phyloP scores from a whole-genome alignment of 2,113 vertebrate species.

The Scophthalmus maximus region DNA sequence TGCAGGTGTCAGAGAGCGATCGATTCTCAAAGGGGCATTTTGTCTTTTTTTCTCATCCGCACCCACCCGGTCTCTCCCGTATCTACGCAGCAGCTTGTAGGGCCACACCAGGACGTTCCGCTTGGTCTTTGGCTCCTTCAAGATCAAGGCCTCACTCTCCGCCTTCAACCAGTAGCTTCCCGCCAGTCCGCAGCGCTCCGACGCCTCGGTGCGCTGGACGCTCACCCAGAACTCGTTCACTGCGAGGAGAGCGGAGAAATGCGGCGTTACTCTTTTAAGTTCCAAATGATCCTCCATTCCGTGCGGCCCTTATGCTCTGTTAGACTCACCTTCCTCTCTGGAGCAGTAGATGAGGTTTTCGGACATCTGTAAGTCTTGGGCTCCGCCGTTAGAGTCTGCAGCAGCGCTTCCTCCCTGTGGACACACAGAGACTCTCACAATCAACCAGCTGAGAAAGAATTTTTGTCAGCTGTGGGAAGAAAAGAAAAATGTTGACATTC shows the following conservation, averaged over 20 bases:
- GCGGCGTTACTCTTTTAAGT: too few species aligned
- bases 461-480: too few species aligned
- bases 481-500: too few species aligned
- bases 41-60: background rate
- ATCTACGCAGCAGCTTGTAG: conserved; percentile 94
- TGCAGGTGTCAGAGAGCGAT: background rate
- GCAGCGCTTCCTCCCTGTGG: conserved; percentile 72
- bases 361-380: conserved; percentile 89
- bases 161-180: conserved; percentile 91
- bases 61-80: conserved; percentile 93
- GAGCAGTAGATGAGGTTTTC: conserved; percentile 96
- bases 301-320: background rate
- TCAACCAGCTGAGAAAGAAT: too few species aligned
- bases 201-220: conserved; percentile 91
- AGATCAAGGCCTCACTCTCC: conserved; percentile 83
- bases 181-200: conserved; percentile 88
- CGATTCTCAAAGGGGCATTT: background rate
- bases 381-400: conserved; percentile 69
- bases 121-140: conserved; percentile 86
- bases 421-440: background rate
- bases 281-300: too few species aligned
- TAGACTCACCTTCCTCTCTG: conserved; percentile 89
- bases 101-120: conserved; percentile 88
- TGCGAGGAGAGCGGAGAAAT: background rate
- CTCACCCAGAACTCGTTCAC: conserved; percentile 94